A percentile compares a stretch with the other conserved stretches of the same genome.
Conservation (phyloP, 2,113 vertebrate species). For the Oncorhynchus mykiss region DNA sequence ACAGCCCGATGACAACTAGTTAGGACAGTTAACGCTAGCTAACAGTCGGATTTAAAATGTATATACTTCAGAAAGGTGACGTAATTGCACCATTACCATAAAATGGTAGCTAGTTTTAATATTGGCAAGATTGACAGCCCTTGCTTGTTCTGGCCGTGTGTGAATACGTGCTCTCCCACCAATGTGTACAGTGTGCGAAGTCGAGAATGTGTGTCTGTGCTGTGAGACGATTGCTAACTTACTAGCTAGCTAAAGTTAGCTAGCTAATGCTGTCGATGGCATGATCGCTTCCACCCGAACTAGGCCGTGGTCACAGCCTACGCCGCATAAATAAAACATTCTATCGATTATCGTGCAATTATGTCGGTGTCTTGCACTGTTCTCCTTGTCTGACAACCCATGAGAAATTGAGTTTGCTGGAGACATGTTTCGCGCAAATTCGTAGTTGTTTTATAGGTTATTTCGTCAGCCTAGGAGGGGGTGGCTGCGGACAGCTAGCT, state of each 20-base stretch:
- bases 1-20: neutral
- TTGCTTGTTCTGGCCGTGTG: slow-evolving; percentile 9
- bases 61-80: slow-evolving; percentile 64
- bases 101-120: slow-evolving; percentile 46
- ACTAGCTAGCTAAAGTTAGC: slow-evolving; percentile 16
- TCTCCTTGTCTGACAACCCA: slow-evolving; percentile 18
- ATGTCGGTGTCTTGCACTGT: slow-evolving; percentile 26
- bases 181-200: slow-evolving; percentile 51
- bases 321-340: slow-evolving; percentile 74
- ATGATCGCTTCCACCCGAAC: slow-evolving; percentile 68
- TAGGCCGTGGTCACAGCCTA: slow-evolving; percentile 75
- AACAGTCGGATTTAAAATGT: slow-evolving; percentile 52
- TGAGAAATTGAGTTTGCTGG: slow-evolving; percentile 1
- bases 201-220: slow-evolving; percentile 41
- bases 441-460: slow-evolving; percentile 51
- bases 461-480: slow-evolving; percentile 68
- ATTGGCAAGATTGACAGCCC: slow-evolving; percentile 15
- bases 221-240: slow-evolving; percentile 43
- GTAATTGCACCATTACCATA: slow-evolving; percentile 62
- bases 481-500: slow-evolving; percentile 67
- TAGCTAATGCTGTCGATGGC: slow-evolving; percentile 59
- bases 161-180: slow-evolving; percentile 30
- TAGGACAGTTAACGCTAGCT: neutral
- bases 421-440: slow-evolving; percentile 16
- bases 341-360: slow-evolving; percentile 44